Base-by-base conservation (phyloP, 2,888 invertebrate genomes). In the Eupithecia abbreviata region DNA sequence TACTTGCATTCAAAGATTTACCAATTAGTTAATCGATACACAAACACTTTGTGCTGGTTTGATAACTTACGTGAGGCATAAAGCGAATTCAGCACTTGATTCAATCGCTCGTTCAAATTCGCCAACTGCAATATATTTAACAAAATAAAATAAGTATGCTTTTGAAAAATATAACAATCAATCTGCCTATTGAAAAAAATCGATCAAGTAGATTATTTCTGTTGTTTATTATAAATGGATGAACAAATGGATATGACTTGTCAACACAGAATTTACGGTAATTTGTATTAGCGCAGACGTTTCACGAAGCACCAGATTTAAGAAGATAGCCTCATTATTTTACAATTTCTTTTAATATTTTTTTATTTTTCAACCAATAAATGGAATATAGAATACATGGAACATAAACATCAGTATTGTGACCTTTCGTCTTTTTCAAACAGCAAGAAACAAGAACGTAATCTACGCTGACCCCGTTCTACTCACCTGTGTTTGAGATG, bases 21-120 rank as follows among this genome's bases (percentile, higher is more conserved):
- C 45, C 10, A 7, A 65, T 41, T 66, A 66, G 13, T 66, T 47
- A 10, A 69, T 30, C 6, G 13, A 3, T 45, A 47, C 68, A 45
- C 72, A 70, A 41, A 76, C 18, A 3, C 15, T 41, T 49, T 66
- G 47, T 47, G 43, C 68, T 55, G 62, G 12, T 73, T 73, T 76
- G 66, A 74, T 73, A 75, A 87, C 94, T 94, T 91, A 94, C 94
- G 90, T 86, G 93, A 91, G 30, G 92, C 89, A 82, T 93, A 94
- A 2, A 94, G 83, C 6, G 92, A 86, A 81, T 85, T 91, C 73
- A 94, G 90, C 93, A 94, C 93, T 82, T 93, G 92, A 78, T 90
- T 93, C 92, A 94, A 92, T 76, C 94, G 87, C 62, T 94, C 94
- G 73, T 92, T 90, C 2, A 94, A 87, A 3, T 90, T 86, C 58